phyloP scores from a whole-genome alignment of 2,888 invertebrate genomes.

The Tiliacea aurago region DNA sequence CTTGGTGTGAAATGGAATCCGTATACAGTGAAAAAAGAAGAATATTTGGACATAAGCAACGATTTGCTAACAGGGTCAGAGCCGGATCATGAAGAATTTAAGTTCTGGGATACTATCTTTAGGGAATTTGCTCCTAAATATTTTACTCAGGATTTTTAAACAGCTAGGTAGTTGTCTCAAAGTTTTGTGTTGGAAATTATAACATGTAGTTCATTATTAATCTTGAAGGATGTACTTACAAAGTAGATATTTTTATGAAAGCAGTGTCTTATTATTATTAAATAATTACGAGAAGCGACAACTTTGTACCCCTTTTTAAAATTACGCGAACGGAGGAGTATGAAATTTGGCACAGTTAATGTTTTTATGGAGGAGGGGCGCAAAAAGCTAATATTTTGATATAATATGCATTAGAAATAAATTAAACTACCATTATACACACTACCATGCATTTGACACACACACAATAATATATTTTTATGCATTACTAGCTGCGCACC shows the following conservation, averaged over 20 bases:
- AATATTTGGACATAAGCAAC: constrained; percentile 55
- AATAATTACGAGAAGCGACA: too few species aligned
- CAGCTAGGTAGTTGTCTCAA: not conserved
- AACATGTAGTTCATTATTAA: not conserved
- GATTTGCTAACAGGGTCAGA: constrained; percentile 31
- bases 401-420: too few species aligned
- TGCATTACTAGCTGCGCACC: too few species aligned
- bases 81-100: constrained; percentile 51
- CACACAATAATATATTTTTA: too few species aligned
- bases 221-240: not conserved
- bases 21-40: constrained; percentile 50
- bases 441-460: too few species aligned
- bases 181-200: constrained; percentile 5
- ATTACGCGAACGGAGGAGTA: too few species aligned
- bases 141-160: constrained; percentile 20
- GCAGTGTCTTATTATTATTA: not conserved
- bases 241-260: not conserved
- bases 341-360: too few species aligned
- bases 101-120: constrained; percentile 56
- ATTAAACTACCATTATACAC: too few species aligned
- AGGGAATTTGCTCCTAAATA: constrained; percentile 46
- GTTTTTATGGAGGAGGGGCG: too few species aligned
- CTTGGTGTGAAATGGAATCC: constrained; percentile 60
- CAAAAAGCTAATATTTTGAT: too few species aligned
- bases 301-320: too few species aligned